phyloP scores from a whole-genome alignment of 2,888 invertebrate species.

The Agrochola macilenta region DNA sequence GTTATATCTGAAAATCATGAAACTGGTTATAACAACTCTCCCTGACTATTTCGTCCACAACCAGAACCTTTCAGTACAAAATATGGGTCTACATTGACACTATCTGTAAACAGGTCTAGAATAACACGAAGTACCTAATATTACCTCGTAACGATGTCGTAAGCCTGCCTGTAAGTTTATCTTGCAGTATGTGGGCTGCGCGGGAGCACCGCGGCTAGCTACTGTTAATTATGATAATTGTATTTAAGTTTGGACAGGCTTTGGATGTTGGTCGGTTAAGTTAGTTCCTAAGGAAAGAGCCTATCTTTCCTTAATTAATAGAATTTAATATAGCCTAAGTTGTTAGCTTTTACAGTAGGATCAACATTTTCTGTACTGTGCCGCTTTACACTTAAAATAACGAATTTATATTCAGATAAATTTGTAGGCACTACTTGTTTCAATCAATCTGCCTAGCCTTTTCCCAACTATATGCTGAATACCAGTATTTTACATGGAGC shows the following conservation, averaged over 20 bases:
- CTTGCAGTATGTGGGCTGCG: conserved; percentile 40
- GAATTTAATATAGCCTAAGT: neutral
- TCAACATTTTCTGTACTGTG: neutral
- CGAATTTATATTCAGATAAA: neutral
- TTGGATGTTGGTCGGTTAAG: neutral
- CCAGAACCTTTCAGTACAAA: neutral
- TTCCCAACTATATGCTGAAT: no score
- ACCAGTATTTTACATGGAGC: no score
- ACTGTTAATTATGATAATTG: conserved; percentile 54
- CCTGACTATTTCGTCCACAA: neutral
- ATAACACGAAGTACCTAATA: neutral
- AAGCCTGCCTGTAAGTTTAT: conserved; percentile 57
- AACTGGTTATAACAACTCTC: neutral
- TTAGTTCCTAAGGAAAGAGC: neutral
- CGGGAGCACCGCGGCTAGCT: conserved; percentile 21
- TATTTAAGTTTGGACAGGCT: conserved; percentile 23
- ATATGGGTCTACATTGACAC: neutral
- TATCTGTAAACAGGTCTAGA: conserved; percentile 23
- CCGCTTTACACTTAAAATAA: neutral
- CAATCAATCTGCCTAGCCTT: no score
- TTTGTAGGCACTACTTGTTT: neutral
- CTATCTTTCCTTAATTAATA: conserved; percentile 8
- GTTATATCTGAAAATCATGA: no score
- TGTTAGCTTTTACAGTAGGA: neutral
- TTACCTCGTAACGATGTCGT: conserved; percentile 29